These are phyloP conservation scores for Luscinia megarhynchos DNA, from an alignment of 2,797 vertebrate genomes.

Conservation along the genomic window DNA sequence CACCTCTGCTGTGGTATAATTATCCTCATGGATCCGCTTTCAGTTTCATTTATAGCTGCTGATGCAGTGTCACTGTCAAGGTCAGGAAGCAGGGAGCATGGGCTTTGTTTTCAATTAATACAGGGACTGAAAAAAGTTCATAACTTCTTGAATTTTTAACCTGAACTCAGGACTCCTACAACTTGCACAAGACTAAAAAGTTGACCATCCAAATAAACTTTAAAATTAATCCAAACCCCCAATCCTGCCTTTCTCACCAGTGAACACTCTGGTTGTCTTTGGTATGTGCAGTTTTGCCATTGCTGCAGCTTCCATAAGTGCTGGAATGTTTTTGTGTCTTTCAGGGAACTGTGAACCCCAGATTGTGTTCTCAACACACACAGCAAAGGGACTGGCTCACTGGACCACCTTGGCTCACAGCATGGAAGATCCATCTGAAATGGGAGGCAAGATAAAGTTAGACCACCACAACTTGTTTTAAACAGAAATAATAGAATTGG, in stretches of 20 bases:
- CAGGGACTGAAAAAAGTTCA: background rate
- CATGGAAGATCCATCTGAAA: background rate
- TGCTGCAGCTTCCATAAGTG: background rate
- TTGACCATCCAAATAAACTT: background rate
- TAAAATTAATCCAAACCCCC: background rate
- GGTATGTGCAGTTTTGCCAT: background rate
- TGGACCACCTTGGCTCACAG: no score
- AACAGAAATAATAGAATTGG: background rate
- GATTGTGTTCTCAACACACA: background rate
- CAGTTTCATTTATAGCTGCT: background rate
- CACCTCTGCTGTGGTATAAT: background rate
- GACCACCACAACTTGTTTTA: background rate
- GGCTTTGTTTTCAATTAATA: background rate
- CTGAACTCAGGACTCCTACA: background rate
- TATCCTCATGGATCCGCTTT: background rate
- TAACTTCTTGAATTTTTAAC: background rate
- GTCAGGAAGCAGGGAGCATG: background rate
- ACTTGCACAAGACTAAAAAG: background rate
- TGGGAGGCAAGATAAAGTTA: background rate
- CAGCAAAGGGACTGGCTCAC: background rate
- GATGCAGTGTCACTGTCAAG: background rate
- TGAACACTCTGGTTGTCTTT: background rate
- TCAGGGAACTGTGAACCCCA: background rate
- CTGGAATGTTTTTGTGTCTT: background rate
- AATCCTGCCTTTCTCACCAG: background rate